Conservation (phyloP, 2,113 vertebrate genomes). For the Nycticebus coucang region DNA sequence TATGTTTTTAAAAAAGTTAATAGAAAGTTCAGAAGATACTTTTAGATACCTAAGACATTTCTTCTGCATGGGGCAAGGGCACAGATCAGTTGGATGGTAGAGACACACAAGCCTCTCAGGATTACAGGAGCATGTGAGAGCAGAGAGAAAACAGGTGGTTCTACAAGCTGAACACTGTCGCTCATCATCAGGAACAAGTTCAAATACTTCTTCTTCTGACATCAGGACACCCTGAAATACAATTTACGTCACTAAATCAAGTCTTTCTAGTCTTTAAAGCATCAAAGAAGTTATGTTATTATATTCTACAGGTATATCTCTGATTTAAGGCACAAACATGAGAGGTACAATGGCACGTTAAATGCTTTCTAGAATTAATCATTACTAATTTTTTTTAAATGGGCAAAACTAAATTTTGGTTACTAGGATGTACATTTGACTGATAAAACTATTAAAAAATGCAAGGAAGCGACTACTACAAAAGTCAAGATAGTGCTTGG, state of each 20-base stretch:
- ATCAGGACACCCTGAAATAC: conserved; percentile 91
- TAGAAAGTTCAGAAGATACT: not conserved
- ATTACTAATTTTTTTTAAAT: not conserved
- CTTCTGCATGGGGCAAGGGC: conserved; percentile 92
- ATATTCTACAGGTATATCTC: not conserved
- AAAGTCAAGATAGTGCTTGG: not conserved
- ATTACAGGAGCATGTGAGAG: conserved; percentile 96
- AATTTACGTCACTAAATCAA: conserved; percentile 42
- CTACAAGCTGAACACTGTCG: conserved; percentile 96
- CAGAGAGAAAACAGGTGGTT: conserved; percentile 98
- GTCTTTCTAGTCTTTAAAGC: conserved; percentile 33
- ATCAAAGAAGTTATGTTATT: conserved; percentile 9
- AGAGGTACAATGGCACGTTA: not conserved
- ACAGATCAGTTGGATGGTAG: conserved; percentile 92
- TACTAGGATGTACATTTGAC: not conserved
- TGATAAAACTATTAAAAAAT: not conserved
- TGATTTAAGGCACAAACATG: not conserved
- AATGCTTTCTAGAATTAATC: conserved; percentile 8
- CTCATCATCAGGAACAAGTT: conserved; percentile 97
- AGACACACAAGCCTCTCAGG: conserved; percentile 95
- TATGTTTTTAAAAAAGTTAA: not conserved
- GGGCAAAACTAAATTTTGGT: not conserved
- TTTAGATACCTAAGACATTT: conserved; percentile 94
- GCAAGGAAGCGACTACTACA: not conserved
- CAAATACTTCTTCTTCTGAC: conserved; percentile 98